These are phyloP conservation scores for Hipparchia semele DNA, from an alignment of 2,888 invertebrate species.

Conservation along the genomic window DNA sequence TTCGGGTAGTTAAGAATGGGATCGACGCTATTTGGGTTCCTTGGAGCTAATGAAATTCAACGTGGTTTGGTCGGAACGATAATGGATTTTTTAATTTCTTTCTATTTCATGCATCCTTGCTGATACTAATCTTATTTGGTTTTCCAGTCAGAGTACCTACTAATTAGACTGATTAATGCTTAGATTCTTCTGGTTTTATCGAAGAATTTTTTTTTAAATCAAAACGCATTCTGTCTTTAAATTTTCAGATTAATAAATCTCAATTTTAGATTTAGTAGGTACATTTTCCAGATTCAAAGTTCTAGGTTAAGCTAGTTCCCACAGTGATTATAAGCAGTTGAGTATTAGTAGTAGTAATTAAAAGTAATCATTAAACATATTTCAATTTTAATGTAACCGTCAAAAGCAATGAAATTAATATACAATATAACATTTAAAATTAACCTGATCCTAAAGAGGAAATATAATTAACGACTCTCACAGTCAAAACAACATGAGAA, in stretches of 20 bases:
- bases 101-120: slow-evolving; percentile 6
- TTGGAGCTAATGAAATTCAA: slow-evolving; percentile 9
- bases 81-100: slow-evolving; percentile 10
- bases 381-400: no score
- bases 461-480: neutral
- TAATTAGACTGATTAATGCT: neutral
- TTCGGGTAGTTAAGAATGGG: slow-evolving; percentile 68
- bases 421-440: neutral
- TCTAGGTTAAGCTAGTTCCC: no score
- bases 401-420: no score
- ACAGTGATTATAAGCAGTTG: no score
- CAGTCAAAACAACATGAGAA: slow-evolving; percentile 13
- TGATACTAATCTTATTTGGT: slow-evolving; percentile 4
- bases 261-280: no score
- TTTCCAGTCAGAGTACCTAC: neutral
- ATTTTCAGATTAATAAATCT: no score
- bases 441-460: neutral
- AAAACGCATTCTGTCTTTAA: no score
- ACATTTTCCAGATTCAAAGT: no score
- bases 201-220: neutral
- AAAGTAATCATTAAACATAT: no score
- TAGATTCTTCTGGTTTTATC: neutral
- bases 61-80: slow-evolving; percentile 5
- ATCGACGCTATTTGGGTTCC: slow-evolving; percentile 55
- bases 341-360: no score